A percentile compares a stretch with the other conserved stretches of the same genome.
These are phyloP conservation scores for Scrobipalpa atriplicella DNA, from an alignment of 2,888 invertebrate genomes.

Conservation along the genomic window DNA sequence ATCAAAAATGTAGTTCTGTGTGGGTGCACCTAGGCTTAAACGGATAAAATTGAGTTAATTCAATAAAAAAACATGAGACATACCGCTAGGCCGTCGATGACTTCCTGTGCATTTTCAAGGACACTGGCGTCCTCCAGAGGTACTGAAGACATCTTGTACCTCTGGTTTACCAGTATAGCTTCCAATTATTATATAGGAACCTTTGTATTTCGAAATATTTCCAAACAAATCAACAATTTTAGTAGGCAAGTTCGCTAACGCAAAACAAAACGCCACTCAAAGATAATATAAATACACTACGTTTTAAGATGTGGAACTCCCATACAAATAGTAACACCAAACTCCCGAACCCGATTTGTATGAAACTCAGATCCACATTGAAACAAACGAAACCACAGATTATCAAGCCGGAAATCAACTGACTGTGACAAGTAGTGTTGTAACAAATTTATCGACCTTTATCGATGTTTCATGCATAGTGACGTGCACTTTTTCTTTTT, in stretches of 20 bases:
- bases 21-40: neutral
- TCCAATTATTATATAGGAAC: neutral
- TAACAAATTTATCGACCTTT: too few relatives aligned
- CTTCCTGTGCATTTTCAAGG: conserved; percentile 56
- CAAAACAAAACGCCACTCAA: too few relatives aligned
- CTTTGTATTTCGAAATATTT: neutral
- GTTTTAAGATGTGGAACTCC: too few relatives aligned
- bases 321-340: too few relatives aligned
- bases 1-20: neutral
- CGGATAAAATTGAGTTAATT: neutral
- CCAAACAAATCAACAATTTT: neutral
- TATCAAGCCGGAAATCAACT: too few relatives aligned
- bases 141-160: conserved; percentile 51
- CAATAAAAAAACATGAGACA: neutral
- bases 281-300: too few relatives aligned
- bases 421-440: too few relatives aligned
- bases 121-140: conserved; percentile 56
- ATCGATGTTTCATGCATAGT: too few relatives aligned
- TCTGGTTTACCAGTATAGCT: neutral
- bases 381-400: too few relatives aligned
- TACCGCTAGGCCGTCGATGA: conserved; percentile 63
- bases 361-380: too few relatives aligned
- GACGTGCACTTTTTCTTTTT: too few relatives aligned
- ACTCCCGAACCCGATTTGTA: too few relatives aligned
- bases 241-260: neutral